Evolutionary conservation across 2,888 invertebrate species (phyloP), one percentile per base, ranked within the genome.

Genomic region (Aelia acuminata): DNA sequence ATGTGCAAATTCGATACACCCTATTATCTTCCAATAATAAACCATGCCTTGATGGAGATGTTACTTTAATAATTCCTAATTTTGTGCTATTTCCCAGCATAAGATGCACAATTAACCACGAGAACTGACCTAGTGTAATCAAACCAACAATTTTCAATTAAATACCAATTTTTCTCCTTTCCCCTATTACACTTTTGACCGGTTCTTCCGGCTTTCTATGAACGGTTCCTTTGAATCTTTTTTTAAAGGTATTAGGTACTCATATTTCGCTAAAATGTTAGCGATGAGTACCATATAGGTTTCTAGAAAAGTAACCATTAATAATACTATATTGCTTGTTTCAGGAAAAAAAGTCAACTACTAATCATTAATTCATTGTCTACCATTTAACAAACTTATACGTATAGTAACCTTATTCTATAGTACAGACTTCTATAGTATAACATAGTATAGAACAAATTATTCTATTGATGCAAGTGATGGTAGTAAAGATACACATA

Each of bases 21-120:
- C 75, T 75, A 75, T 75, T 39, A 75, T 75, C 75, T 75, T 39
- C 3, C 5, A 75, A 75, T 75, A 75, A 75, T 75, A 22, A 39
- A 0, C 39, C 75, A 35, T 75, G 39, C 20, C 13, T 70, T 2
- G 35, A 70, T 70, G 26, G 70, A 70, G 70, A 3, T 3, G 39
- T 75, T 57, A 26, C 57, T 57, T n/a, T 57, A 57, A 57, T 57
- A 57, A 57, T 57, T 57, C 13, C 57, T 57, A 57, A 57, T 57
- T 53, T 57, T 57, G 11, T 13, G n/a, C 8, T 57, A 26, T 57
- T 26, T 26, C 10, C 11, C 20, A 3, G 31, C 1, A 22, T 3
- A 10, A 70, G 18, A 31, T 63, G 31, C 31, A 13, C 4, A 18
- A 35, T 70, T 35, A 18, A 70, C 35, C 63, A 70, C 35, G 20